Base-by-base conservation (phyloP, 2,888 invertebrate genomes). In the Mimachlamys varia region DNA sequence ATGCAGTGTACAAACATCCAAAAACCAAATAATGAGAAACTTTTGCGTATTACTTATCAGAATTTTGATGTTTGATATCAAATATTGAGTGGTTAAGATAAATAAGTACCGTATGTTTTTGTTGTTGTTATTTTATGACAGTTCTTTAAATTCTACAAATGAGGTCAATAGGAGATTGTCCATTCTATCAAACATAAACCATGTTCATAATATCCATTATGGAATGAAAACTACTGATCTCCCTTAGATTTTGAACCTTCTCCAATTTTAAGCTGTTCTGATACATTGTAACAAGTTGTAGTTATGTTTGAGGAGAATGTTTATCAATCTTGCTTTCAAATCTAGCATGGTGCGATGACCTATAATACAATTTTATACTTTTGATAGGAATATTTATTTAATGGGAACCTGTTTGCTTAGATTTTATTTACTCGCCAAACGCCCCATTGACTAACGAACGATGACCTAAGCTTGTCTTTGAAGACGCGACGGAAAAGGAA, bases 391-490 rank as follows among this genome's bases (percentile, higher is more conserved):
- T 76, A 76, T 76, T 76, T 76, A 76, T 33, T 33, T 33, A 33
- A 76, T 76, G 27, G 12, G 33, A 33, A 33, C 76, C 2, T 76
- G 76, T 76, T 76, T 76, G 76, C 76, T 33, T n/a, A n/a, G 19
- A 33, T 27, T 22, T 76, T 76, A 33, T 76, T 76, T 33, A 33
- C 76, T 33, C 10, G 12, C 33, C 27, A 76, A 76, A 33, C 27
- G 10, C 27, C 12, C 4, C 76, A 33, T 76, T 76, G 33, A 76
- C 7, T 13, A 12, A 22, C 76, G 76, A 12, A 33, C 76, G 76
- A 76, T 76, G 76, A 76, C 76, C 76, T 76, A 76, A 76, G 22
- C 27, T 76, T 27, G 33, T 76, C 12, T 76, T 76, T 27, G 76
- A 22, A 33, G 76, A 27, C 22, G 22, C 27, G 12, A 33, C 2